Evolutionary conservation across 1,140 invertebrate genomes (phyloP).

Genomic region (Oscheius sp.): DNA sequence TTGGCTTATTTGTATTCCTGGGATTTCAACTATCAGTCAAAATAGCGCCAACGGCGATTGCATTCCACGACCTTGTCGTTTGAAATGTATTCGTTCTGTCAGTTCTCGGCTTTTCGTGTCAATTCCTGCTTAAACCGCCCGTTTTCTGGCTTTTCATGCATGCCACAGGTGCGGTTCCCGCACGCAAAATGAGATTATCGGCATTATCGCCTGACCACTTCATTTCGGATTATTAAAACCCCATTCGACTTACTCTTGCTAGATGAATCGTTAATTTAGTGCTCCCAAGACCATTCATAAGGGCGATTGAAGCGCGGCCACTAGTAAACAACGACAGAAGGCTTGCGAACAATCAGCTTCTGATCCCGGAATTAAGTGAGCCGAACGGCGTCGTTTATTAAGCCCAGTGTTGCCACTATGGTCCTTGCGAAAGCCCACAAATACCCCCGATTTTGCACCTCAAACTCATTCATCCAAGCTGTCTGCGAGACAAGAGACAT

Average conservation of each 20-base stretch:
- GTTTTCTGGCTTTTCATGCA: too few relatives aligned
- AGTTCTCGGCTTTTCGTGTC: slow-evolving; percentile 1
- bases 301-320: neutral
- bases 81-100: neutral
- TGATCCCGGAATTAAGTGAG: neutral
- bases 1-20: too few relatives aligned
- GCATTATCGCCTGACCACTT: too few relatives aligned
- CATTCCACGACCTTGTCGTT: neutral
- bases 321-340: neutral
- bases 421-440: too few relatives aligned
- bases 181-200: too few relatives aligned
- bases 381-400: neutral
- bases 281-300: neutral
- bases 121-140: slow-evolving; percentile 6
- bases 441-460: too few relatives aligned
- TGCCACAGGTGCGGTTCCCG: too few relatives aligned
- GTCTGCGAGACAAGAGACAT: too few relatives aligned
- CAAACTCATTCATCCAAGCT: too few relatives aligned
- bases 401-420: neutral
- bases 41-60: neutral
- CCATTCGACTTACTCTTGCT: too few relatives aligned
- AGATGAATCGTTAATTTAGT: neutral
- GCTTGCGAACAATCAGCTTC: neutral
- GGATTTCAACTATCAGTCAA: too few relatives aligned
- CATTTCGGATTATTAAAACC: too few relatives aligned